Base-by-base conservation (phyloP, 2,888 invertebrate species). In the Melanchra persicariae region DNA sequence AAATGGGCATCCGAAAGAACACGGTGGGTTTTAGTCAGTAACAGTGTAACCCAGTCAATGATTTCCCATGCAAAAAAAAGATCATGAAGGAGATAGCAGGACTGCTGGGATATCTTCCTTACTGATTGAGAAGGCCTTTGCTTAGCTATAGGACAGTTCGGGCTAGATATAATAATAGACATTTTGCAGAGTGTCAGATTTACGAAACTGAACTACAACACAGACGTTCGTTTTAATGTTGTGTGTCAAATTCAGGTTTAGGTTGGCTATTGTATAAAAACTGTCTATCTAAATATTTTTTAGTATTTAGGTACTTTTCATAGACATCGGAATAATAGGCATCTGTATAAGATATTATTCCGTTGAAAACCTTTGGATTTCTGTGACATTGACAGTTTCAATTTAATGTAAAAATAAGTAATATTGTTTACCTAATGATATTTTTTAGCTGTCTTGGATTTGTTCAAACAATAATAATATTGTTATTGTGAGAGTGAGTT, bases 191-290 rank as follows among this genome's bases (percentile, higher is more conserved):
- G 24, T 26, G n/a, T 15, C 54, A 0, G 3, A 34, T 54, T 9
- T 67, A 8, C 37, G 22, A 8, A 12, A 26, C 26, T 34, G 6
- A 24, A n/a, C 74, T 30, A 40, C 57, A 61, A 68, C 74, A 58
- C 51, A 37, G 17, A n/a, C 12, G 6, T 61, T 74, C 6, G 17
- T 37, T 57, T 45, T 51, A 22, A 61, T 47, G n/a, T 49, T 22
- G 0, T 43, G 24, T 51, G 51, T 74, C 61, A 61, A 57, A 74
- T 30, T 45, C 68, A 58, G 26, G 22, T 37, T 51, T 45, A 52
- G 19, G 40, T 74, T 40, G 12, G 17, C 17, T 47, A 40, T 74
- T 69, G 57, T 73, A 22, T 43, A 57, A 66, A 61, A 1, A 51
- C n/a, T 55, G 12, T 8, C 0, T 45, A 22, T 47, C 26, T 15